Evolutionary conservation across 2,797 vertebrate genomes (phyloP).

Genomic region (Catharus ustulatus): DNA sequence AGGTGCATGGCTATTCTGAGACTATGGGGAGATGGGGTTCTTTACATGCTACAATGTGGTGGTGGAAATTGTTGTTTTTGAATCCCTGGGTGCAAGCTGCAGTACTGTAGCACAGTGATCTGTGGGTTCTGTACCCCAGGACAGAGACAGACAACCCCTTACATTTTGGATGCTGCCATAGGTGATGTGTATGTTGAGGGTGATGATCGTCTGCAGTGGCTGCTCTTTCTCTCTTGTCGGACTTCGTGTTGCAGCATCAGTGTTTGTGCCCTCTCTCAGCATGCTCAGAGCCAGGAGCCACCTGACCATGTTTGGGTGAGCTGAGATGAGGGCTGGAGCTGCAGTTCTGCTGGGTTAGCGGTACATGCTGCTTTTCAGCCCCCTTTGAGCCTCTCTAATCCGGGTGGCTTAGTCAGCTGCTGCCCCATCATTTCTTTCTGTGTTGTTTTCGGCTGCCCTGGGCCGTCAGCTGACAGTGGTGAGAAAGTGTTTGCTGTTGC

Average conservation of each 20-base stretch:
- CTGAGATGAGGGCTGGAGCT: neutral
- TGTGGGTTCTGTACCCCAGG: neutral
- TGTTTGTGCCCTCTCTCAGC: fast-evolving
- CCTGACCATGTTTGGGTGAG: neutral
- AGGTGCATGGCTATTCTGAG: neutral
- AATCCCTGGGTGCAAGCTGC: neutral
- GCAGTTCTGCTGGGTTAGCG: constrained; percentile 14
- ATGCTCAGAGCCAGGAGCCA: fast-evolving
- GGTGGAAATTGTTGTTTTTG: neutral
- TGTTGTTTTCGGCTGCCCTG: neutral
- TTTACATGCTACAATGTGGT: fast-evolving
- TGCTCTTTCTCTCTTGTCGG: neutral
- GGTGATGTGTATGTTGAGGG: fast-evolving
- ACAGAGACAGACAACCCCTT: fast-evolving
- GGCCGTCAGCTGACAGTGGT: constrained; percentile 1
- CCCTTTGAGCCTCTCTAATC: neutral
- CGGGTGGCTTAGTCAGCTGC: constrained; percentile 1
- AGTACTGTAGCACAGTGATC: neutral
- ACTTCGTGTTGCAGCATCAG: fast-evolving
- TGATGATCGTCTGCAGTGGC: neutral
- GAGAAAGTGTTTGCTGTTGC: neutral
- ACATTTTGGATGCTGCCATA: no score
- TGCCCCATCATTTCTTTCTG: constrained; percentile 36
- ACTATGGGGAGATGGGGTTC: neutral
- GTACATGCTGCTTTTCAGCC: neutral